Evolutionary conservation across 2,888 invertebrate species (phyloP), one percentile per base, ranked within the genome.

Genomic region (Nemapogon koenigi): DNA sequence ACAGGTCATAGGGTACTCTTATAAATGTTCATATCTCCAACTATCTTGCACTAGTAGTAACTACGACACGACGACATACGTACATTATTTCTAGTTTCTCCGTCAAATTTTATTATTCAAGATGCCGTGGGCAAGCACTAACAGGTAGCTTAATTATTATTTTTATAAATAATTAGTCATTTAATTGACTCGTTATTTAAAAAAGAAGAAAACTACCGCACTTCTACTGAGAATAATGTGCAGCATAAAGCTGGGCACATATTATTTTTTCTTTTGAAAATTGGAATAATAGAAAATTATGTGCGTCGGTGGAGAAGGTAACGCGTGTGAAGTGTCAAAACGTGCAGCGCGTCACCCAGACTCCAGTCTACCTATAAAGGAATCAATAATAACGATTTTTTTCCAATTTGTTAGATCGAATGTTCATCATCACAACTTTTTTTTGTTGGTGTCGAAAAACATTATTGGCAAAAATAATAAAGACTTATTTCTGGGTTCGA

Each of bases 51-150:
- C 4, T 27, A 14, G 4, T 14, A 27, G 28, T 13, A n/a, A n/a
- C 4, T 14, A 6, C n/a, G 11, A 14, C 4, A n/a, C 28, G 28
- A 14, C 14, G 4, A 14, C 4, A 4, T 14, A 14, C 14, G 28
- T 13, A 14, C 28, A 14, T n/a, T n/a, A 13, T 27, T 10, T 4
- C 28, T 16, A 31, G n/a, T 14, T n/a, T 31, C n/a, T n/a, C n/a
- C 14, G 13, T 15, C 3, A 13, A 31, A 31, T 15, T 31, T 22
- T 17, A 13, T 17, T 11, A 25, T 27, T 37, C 16, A 61, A 62
- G 51, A 78, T 78, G 76, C 78, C 78, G 52, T 78, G 78, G 78
- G 67, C 76, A 41, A 76, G 75, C 55, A 65, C 67, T 40, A 78
- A 78, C 71, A 76, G 78, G 78, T 76, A 65, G 17, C 17, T 16